Base-by-base conservation (phyloP, 2,113 vertebrate species). In the Varanus komodoensis region DNA sequence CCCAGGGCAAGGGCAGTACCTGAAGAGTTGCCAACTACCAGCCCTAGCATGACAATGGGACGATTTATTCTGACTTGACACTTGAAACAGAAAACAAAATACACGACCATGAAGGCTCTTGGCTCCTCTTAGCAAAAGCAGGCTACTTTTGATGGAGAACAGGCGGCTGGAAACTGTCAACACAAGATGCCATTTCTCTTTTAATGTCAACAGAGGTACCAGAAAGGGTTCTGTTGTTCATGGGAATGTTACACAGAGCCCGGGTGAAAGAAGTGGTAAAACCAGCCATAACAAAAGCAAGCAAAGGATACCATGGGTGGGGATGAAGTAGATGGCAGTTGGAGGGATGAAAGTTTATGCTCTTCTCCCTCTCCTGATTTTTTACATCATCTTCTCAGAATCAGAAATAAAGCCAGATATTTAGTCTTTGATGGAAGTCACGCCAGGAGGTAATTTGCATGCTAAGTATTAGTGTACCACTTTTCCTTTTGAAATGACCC, bases 231-330 rank as follows among this genome's bases (percentile, higher is more conserved):
- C 0, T 61, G 71, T 48, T 92, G 34, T 88, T 71, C 73, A 1
- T 61, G 86, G 92, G 92, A 11, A 8, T 75, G 64, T 91, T 93
- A 87, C 67, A 68, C 85, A 91, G 92, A 90, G 89, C 79, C 8
- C 64, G 77, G 89, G 50, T 93, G 27, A 17, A 77, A 64, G 52
- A 19, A 78, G 89, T 64, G 78, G 78, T 92, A 94, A 90, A 34
- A 3, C 3, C 82, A 85, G 69, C 68, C 1, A 0, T 17, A 48
- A 27, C 0, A 0, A 89, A 89, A 80, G 52, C 84, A 64, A 89
- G 57, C 32, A 67, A 61, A 69, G 74, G 27, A 87, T 69, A 67
- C 19, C 34, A n/a, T 87, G 71, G 90, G 82, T 48, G 68, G 57
- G 25, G 25, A 38, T 89, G 86, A 90, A 91, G 78, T 29, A 52